Evolutionary conservation across 2,888 invertebrate species (phyloP).

Genomic region (Rotaria socialis): DNA sequence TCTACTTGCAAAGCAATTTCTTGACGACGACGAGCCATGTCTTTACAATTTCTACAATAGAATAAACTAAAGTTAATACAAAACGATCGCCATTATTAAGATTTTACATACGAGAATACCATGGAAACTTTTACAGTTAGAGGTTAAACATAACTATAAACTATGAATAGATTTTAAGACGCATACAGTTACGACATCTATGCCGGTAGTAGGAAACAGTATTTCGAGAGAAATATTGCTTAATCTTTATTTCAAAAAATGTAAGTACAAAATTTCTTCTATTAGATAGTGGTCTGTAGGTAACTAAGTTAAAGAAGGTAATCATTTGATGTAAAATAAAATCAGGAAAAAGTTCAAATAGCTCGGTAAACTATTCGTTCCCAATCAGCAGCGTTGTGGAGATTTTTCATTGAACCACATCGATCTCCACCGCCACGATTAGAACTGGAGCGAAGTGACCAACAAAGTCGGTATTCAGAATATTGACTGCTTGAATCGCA

Average conservation of each 20-base stretch:
- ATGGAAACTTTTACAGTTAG: neutral
- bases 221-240: too few relatives aligned
- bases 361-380: neutral
- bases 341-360: neutral
- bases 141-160: neutral
- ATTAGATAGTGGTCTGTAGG: neutral
- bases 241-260: too few relatives aligned
- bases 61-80: neutral
- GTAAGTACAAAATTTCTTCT: neutral
- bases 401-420: neutral
- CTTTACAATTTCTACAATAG: neutral
- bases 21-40: constrained; percentile 29
- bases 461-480: neutral
- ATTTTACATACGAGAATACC: neutral
- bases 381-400: neutral
- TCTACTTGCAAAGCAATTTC: constrained; percentile 8
- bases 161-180: neutral
- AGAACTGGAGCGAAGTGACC: neutral
- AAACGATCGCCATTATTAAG: neutral
- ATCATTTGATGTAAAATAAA: neutral
- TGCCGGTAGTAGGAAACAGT: neutral
- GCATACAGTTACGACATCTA: neutral
- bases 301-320: neutral
- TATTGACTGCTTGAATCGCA: neutral
- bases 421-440: neutral